Base-by-base conservation (phyloP, 2,888 invertebrate species). In the Hypomecis punctinalis region DNA sequence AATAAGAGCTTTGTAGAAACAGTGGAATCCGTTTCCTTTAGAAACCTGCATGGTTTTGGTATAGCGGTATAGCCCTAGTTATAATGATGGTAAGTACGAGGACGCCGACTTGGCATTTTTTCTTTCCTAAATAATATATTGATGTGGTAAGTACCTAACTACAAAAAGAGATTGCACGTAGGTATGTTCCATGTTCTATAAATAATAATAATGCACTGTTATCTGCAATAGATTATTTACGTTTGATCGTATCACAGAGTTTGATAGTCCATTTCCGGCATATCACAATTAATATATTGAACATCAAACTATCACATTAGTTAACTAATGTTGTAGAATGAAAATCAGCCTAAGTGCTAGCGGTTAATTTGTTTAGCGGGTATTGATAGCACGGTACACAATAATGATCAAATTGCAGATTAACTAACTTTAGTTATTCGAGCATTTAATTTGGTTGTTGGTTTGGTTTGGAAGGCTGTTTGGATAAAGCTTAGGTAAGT, bases 241-340 rank as follows among this genome's bases (percentile, higher is more conserved):
- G 9, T n/a, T 42, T 33, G 0, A 35, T n/a, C 33, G 6, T 33
- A 9, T 10, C 10, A 52, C 7, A 42, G 33, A 35, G 35, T 42
- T 54, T 55, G 55, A 49, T 37, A 8, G 55, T 37, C 36, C 13
- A 11, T 37, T 23, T 36, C 7, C 35, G 11, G 6, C 35, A 43
- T 23, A 43, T 43, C 11, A 55, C 13, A 36, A 13, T 37, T 13
- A 46, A 9, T 10, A n/a, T 23, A 53, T 42, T 10, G 43, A 43
- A 43, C 43, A 7, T 43, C 43, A 11, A 10, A 10, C 10, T n/a
- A 54, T 35, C 54, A 9, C 43, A 33, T 43, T 10, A 54, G 40
- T 11, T 54, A 43, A 43, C 33, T 43, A 37, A 37, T 55, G 46
- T 55, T 55, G 36, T 46, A 54, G n/a, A 11, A 35, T 54, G 54